Percentiles rank a stretch among this genome's conserved stretches.
These are phyloP conservation scores for Trissolcus basalis DNA, from an alignment of 1,140 invertebrate genomes.

Conservation along the genomic window DNA sequence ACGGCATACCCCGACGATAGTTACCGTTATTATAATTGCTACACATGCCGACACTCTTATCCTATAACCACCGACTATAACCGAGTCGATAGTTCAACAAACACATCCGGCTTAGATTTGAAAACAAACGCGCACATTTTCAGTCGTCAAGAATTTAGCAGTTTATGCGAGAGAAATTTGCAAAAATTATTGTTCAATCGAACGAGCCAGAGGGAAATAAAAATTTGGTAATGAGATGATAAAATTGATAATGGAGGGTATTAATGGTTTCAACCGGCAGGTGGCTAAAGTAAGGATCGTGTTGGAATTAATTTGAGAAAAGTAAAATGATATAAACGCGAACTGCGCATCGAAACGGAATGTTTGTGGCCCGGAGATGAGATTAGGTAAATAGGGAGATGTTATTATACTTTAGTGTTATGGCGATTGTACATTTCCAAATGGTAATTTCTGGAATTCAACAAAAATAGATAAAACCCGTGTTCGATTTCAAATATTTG, in stretches of 20 bases:
- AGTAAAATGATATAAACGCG: too few relatives aligned
- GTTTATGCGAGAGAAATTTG: neutral
- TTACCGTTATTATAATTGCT: conserved; percentile 58
- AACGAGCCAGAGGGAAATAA: neutral
- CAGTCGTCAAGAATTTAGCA: neutral
- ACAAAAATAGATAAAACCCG: too few relatives aligned
- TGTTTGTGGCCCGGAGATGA: too few relatives aligned
- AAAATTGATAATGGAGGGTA: conserved; percentile 24
- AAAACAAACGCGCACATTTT: conserved; percentile 12
- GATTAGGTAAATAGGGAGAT: too few relatives aligned
- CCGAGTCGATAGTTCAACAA: conserved; percentile 32
- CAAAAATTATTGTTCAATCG: too few relatives aligned
- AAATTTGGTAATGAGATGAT: conserved; percentile 3
- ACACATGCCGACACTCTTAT: conserved; percentile 44
- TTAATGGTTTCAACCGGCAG: conserved; percentile 13
- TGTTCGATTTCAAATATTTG: too few relatives aligned
- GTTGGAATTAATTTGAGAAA: too few relatives aligned
- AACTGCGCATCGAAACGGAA: too few relatives aligned
- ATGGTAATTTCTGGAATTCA: too few relatives aligned
- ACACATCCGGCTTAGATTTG: conserved; percentile 46
- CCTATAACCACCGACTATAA: conserved; percentile 37
- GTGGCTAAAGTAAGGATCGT: too few relatives aligned
- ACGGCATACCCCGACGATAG: conserved; percentile 45
- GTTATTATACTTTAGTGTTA: too few relatives aligned
- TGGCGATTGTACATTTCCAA: too few relatives aligned